Conservation (phyloP, 2,888 invertebrate species). For the Cetonia aurata region DNA sequence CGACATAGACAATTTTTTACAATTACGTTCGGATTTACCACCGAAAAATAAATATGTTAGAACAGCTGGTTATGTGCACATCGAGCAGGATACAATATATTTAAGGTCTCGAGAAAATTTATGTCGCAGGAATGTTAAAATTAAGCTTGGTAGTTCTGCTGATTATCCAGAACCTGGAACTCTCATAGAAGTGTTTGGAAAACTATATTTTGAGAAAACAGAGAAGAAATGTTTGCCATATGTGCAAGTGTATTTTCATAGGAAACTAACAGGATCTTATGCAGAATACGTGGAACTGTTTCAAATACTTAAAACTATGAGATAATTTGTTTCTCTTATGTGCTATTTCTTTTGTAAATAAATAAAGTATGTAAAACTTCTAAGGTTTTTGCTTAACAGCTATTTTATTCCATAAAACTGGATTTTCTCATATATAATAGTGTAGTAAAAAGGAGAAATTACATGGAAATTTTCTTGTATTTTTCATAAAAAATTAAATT, state of each 20-base stretch:
- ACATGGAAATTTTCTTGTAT: too few species aligned
- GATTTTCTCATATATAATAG: too few species aligned
- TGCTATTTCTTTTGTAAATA: too few species aligned
- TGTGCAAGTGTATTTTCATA: conserved; percentile 17
- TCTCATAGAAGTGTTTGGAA: conserved; percentile 27
- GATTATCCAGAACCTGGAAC: conserved; percentile 6
- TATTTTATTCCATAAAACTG: too few species aligned
- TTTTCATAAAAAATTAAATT: too few species aligned
- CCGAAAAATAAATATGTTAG: conserved; percentile 20
- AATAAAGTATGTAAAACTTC: too few species aligned
- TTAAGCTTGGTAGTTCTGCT: not conserved
- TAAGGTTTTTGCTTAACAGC: too few species aligned
- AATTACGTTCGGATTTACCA: not conserved
- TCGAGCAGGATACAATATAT: not conserved
- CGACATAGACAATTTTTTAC: conserved; percentile 1
- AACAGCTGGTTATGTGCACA: conserved; percentile 13
- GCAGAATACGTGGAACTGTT: conserved; percentile 15
- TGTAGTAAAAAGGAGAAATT: too few species aligned
- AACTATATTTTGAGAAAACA: not conserved
- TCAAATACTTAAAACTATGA: conserved; percentile 2
- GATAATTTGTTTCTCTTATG: too few species aligned
- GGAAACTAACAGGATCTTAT: conserved; percentile 10
- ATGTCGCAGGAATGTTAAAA: not conserved
- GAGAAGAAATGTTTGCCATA: not conserved
- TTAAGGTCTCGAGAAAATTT: not conserved